These are phyloP conservation scores for Gadus chalcogrammus DNA, from an alignment of 2,113 vertebrate species.

Conservation along the genomic window DNA sequence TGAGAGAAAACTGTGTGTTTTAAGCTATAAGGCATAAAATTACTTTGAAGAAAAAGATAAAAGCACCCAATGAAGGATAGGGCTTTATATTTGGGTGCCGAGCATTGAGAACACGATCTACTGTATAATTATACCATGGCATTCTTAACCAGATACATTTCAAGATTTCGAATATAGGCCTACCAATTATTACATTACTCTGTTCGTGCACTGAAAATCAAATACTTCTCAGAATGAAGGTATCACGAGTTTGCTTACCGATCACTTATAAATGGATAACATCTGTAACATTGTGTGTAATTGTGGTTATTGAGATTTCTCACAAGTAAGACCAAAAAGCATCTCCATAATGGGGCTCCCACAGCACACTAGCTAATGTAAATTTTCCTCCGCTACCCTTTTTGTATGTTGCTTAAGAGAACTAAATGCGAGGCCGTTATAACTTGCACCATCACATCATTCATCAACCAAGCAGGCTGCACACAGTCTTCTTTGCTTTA, in stretches of 20 bases:
- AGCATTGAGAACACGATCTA: not conserved
- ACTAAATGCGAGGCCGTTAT: too few relatives aligned
- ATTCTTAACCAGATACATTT: conserved; percentile 11
- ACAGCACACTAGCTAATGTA: too few relatives aligned
- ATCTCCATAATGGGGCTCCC: too few relatives aligned
- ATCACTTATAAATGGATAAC: too few relatives aligned
- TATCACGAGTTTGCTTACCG: not conserved
- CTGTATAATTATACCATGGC: conserved; percentile 4
- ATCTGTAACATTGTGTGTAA: too few relatives aligned
- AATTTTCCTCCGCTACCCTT: too few relatives aligned
- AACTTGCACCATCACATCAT: too few relatives aligned
- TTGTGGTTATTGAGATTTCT: too few relatives aligned
- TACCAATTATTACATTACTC: conserved; percentile 1
- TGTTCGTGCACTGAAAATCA: not conserved
- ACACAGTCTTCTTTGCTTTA: too few relatives aligned
- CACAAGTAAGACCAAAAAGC: too few relatives aligned
- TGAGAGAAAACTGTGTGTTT: not conserved
- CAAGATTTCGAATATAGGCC: not conserved
- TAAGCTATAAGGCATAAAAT: conserved; percentile 8
- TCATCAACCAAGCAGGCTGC: too few relatives aligned
- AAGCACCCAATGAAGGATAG: conserved; percentile 21
- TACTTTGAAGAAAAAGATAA: conserved; percentile 42
- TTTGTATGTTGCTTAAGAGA: too few relatives aligned
- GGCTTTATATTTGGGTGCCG: conserved; percentile 10
- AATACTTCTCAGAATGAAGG: not conserved